Conservation (phyloP, 2,888 invertebrate genomes). For the Synanthedon andrenaeformis region DNA sequence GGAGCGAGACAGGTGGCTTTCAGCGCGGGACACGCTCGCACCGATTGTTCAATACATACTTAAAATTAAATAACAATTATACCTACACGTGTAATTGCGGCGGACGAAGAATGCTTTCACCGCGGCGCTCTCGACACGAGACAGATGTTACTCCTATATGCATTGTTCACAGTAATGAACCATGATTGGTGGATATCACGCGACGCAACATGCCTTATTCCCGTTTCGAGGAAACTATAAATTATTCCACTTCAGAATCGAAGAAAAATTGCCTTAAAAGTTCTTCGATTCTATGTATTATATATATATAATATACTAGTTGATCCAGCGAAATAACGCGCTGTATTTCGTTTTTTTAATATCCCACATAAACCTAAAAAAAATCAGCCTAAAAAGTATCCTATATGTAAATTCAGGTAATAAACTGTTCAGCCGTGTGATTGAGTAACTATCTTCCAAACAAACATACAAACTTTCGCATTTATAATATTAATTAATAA, state of each 20-base stretch:
- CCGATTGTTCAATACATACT: constrained; percentile 36
- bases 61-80: constrained; percentile 56
- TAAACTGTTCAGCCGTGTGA: too few species aligned
- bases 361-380: too few species aligned
- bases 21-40: constrained; percentile 33
- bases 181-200: constrained; percentile 34
- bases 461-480: too few species aligned
- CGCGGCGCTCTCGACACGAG: constrained; percentile 26
- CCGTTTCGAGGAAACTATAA: constrained; percentile 5
- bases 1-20: constrained; percentile 59
- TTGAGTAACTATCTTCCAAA: too few species aligned
- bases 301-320: too few species aligned
- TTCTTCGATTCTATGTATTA: too few species aligned
- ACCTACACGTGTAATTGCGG: constrained; percentile 16
- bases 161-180: constrained; percentile 26
- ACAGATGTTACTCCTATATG: constrained; percentile 25
- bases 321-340: too few species aligned
- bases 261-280: neutral
- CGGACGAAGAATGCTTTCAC: constrained; percentile 55
- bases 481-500: too few species aligned
- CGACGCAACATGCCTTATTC: constrained; percentile 16
- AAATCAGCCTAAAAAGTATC: too few species aligned
- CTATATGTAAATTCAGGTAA: too few species aligned
- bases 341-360: too few species aligned
- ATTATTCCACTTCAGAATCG: constrained; percentile 1